Evolutionary conservation across 2,797 vertebrate genomes (phyloP).

Genomic region (Heliangelus exortis): DNA sequence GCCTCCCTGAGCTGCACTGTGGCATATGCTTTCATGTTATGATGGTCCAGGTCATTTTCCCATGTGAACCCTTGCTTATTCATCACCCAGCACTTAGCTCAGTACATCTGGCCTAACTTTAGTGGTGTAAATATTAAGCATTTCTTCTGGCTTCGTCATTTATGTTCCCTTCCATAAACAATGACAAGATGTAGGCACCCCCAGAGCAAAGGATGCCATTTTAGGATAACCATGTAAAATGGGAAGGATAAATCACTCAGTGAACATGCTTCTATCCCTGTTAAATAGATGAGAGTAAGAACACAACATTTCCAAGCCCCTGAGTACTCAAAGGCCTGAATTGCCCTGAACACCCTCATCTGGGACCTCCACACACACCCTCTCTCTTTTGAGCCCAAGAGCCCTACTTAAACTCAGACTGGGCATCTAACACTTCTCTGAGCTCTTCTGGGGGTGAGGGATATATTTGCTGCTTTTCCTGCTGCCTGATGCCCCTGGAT

Average conservation of each 20-base stretch:
- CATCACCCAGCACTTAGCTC: neutral
- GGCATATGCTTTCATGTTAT: neutral
- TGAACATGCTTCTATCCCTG: neutral
- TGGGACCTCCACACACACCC: neutral
- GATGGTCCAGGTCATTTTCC: neutral
- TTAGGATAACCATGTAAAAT: neutral
- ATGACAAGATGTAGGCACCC: neutral
- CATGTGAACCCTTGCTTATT: neutral
- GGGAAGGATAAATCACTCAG: neutral
- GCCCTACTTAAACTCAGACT: neutral
- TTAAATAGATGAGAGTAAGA: neutral
- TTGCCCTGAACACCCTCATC: neutral
- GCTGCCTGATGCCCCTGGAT: neutral
- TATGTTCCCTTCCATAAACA: conserved; percentile 18
- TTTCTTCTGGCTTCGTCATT: neutral
- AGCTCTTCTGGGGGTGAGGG: rapidly evolving
- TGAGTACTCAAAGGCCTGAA: neutral
- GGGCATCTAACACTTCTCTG: rapidly evolving
- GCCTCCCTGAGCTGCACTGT: neutral
- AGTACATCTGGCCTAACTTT: conserved; percentile 19
- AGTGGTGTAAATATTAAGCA: neutral
- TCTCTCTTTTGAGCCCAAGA: neutral
- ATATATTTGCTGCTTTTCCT: neutral
- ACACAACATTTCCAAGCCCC: neutral
- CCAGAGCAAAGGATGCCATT: conserved; percentile 17